Evolutionary conservation across 2,888 invertebrate genomes (phyloP).

Genomic region (Endomychus coccineus): DNA sequence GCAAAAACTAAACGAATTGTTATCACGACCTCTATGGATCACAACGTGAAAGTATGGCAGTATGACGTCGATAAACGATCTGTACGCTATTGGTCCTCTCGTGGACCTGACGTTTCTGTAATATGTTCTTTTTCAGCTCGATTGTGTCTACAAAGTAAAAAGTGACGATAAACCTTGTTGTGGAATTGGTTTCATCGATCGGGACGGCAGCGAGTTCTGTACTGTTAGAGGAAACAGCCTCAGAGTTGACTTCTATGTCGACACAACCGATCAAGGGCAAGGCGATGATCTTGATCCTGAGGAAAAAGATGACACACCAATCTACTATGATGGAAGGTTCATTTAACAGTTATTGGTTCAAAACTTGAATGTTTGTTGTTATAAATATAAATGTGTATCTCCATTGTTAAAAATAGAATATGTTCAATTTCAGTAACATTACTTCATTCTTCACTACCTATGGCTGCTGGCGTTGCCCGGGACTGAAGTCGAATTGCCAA

Average conservation of each 20-base stretch:
- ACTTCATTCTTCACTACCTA: no score
- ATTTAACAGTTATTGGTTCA: no score
- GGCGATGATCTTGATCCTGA: constrained; percentile 1
- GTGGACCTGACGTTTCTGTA: no score
- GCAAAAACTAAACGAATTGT: constrained; percentile 22
- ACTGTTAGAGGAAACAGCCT: constrained; percentile 22
- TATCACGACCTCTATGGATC: constrained; percentile 27
- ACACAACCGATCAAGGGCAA: constrained; percentile 10
- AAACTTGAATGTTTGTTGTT: no score
- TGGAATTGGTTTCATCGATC: constrained; percentile 28
- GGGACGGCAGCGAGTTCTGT: constrained; percentile 28
- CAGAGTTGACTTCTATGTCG: constrained; percentile 22
- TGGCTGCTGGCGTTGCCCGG: no score
- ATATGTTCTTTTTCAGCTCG: constrained; percentile 5
- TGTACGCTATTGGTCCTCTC: no score
- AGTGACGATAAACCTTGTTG: constrained; percentile 16
- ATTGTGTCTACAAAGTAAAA: constrained; percentile 8
- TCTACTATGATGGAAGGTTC: no score
- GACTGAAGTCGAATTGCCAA: no score
- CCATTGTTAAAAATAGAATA: no score
- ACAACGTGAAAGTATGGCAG: constrained; percentile 27
- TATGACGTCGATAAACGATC: background rate
- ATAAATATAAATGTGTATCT: no score
- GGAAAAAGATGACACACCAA: no score
- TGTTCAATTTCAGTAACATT: no score